A percentile compares a stretch with the other conserved stretches of the same genome.
Evolutionary conservation across 2,888 invertebrate genomes (phyloP).

Genomic region (Ectemnius cavifrons): DNA sequence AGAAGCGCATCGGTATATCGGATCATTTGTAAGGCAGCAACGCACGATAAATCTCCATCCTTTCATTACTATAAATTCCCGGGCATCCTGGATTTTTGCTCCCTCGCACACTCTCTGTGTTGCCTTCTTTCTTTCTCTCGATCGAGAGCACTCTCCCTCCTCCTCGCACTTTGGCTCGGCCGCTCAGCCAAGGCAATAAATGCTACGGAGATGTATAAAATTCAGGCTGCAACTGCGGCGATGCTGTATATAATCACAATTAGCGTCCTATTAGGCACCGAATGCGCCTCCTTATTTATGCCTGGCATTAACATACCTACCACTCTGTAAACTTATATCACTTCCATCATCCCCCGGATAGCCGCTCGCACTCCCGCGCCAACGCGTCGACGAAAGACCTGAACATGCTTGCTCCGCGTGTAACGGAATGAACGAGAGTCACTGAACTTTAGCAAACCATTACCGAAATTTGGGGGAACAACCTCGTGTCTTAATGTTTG

Average conservation of each 20-base stretch:
- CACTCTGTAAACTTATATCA: conserved; percentile 61
- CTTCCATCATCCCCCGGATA: conserved; percentile 48
- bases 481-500: no score
- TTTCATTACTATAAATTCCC: conserved; percentile 68
- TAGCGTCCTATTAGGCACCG: conserved; percentile 63
- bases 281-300: conserved; percentile 62
- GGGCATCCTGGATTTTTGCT: conserved; percentile 59
- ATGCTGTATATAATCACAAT: conserved; percentile 67
- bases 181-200: conserved; percentile 56
- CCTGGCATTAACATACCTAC: conserved; percentile 54
- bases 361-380: conserved; percentile 7
- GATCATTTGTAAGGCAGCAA: conserved; percentile 63
- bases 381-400: conserved; percentile 6
- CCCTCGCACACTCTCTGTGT: conserved; percentile 19
- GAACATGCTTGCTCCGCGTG: neutral
- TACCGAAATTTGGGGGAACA: no score
- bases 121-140: no score
- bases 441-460: neutral
- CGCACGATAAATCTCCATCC: conserved; percentile 63
- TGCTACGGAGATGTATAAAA: conserved; percentile 65
- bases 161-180: conserved; percentile 45
- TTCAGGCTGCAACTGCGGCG: conserved; percentile 56
- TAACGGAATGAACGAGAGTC: conserved; percentile 5
- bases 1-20: conserved; percentile 45
- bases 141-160: neutral